Conservation (phyloP, 2,888 invertebrate genomes). For the Sturmia bella region DNA sequence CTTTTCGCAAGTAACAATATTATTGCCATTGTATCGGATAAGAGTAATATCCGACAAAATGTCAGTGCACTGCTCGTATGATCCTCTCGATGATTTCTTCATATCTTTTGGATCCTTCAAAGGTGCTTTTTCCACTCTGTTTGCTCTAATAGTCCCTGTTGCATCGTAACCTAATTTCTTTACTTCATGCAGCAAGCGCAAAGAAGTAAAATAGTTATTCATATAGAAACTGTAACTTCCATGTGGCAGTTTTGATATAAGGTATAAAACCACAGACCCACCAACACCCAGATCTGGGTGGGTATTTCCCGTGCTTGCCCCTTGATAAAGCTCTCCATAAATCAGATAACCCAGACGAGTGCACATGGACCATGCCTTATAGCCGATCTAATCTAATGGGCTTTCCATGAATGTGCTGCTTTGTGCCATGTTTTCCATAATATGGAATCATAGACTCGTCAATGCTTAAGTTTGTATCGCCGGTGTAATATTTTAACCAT, state of each 20-base stretch:
- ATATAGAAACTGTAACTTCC: conserved; percentile 15
- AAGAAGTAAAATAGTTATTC: too few species aligned
- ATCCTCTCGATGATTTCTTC: too few species aligned
- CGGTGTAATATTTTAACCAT: conserved; percentile 8
- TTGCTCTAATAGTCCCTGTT: too few species aligned
- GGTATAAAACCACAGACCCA: neutral
- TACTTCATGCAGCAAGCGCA: too few species aligned
- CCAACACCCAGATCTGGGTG: conserved; percentile 20
- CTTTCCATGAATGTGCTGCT: neutral
- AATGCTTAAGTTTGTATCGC: neutral
- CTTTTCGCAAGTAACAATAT: too few species aligned
- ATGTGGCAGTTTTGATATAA: conserved; percentile 19
- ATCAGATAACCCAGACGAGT: conserved; percentile 2
- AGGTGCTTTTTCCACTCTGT: too few species aligned
- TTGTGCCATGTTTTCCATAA: conserved; percentile 10
- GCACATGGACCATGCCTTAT: neutral
- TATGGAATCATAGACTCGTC: conserved; percentile 24
- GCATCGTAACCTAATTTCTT: too few species aligned
- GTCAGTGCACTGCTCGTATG: too few species aligned
- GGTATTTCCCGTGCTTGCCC: conserved; percentile 8
- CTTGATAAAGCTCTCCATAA: conserved; percentile 16
- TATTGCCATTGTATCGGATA: too few species aligned
- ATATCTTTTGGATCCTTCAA: too few species aligned
- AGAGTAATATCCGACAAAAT: too few species aligned
- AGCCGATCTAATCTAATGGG: neutral